Conservation (phyloP, 2,888 invertebrate genomes). For the Stegophylla sp. region DNA sequence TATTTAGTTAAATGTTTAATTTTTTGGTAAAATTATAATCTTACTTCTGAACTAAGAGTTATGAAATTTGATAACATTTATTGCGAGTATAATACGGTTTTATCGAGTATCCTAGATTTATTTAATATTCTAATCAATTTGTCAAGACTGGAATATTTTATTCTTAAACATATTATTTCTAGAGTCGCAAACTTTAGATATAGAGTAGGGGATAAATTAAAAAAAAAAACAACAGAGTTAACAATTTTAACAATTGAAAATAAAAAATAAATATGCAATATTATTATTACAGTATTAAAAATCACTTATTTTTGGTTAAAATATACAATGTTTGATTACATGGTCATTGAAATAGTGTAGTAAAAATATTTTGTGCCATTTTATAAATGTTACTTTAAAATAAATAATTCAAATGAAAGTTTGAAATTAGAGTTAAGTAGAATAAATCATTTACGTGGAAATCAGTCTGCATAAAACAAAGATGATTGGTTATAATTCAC, state of each 20-base stretch:
- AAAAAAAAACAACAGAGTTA: constrained; percentile 18
- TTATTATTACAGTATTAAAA: neutral
- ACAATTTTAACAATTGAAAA: constrained; percentile 42
- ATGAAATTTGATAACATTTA: constrained; percentile 44
- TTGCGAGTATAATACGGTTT: constrained; percentile 42
- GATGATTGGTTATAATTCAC: constrained; percentile 47
- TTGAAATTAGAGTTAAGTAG: constrained; percentile 8
- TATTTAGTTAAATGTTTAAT: neutral
- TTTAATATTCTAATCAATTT: neutral
- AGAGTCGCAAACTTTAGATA: neutral
- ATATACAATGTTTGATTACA: constrained; percentile 34
- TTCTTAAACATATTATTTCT: neutral
- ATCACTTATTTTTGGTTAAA: neutral
- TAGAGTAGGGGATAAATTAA: neutral
- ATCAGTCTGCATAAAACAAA: constrained; percentile 45
- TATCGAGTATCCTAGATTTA: constrained; percentile 45
- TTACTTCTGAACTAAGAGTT: constrained; percentile 26
- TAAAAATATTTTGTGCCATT: constrained; percentile 18
- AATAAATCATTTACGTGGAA: constrained; percentile 32
- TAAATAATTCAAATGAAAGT: neutral
- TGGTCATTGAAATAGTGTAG: neutral
- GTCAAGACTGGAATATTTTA: constrained; percentile 4
- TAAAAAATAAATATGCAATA: constrained; percentile 14
- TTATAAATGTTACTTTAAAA: constrained; percentile 20
- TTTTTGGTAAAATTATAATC: neutral